Base-by-base conservation (phyloP, 2,113 vertebrate genomes). In the Peromyscus polionotus region DNA sequence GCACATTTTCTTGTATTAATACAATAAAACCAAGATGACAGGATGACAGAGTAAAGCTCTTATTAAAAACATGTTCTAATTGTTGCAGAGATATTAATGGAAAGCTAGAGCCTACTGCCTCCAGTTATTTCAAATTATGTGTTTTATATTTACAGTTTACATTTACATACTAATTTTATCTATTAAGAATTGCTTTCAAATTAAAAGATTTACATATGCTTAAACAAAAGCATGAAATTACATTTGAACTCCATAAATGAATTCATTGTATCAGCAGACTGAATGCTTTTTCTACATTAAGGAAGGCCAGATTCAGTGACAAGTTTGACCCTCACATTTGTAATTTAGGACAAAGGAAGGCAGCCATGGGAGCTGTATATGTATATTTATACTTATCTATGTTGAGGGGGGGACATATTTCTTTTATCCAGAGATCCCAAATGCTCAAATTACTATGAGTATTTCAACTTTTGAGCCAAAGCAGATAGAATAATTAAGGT, bases 161-260 rank as follows among this genome's bases (percentile, higher is more conserved):
- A 97, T 98, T 97, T 98, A 88, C 97, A 98, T 97, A 98, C 97
- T 98, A 94, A 97, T 98, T 98, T 98, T 97, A 96, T 94, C 95
- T 98, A 94, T 98, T 97, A 97, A 96, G 91, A 97, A 96, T 97
- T 97, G 79, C 80, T 96, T 98, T 96, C 83, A 97, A 93, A 98
- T 98, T 94, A 96, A 97, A 97, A 97, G 89, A 97, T 97, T 98
- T 97, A 96, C 96, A 96, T 98, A 96, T 96, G 84, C 83, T 97
- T 97, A 97, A 98, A 97, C 90, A 97, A 95, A 97, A 96, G 70
- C 89, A 95, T 95, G 92, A 96, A 96, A 97, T 97, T 97, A 95
- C 45, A 95, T 96, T 94, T 96, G 92, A 96, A 93, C 68, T 97
- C 67, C 39, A 96, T 94, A 92, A 98, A 95, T 24, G 63, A 88